A percentile compares a stretch with the other conserved stretches of the same genome.
phyloP scores from a whole-genome alignment of 2,888 invertebrate species.

The Ennomos fuscantarius region DNA sequence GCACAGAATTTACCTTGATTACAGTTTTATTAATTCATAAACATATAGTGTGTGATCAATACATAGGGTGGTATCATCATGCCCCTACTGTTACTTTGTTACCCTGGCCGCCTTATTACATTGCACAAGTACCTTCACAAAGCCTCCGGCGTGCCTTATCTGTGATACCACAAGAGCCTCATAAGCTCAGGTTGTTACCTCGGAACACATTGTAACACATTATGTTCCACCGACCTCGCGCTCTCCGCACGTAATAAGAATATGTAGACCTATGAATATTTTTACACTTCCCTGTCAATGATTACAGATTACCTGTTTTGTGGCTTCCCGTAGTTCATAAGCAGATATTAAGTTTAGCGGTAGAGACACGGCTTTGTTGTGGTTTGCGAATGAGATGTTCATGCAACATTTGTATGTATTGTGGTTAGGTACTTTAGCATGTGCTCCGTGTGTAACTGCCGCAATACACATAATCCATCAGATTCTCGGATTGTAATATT shows the following conservation, averaged over 20 bases:
- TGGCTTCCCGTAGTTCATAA: conserved; percentile 40
- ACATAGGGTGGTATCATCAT: background rate
- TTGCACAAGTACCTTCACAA: conserved; percentile 70
- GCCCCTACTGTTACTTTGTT: conserved; percentile 37
- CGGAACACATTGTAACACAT: conserved; percentile 80
- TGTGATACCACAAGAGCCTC: conserved; percentile 70
- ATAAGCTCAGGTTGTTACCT: conserved; percentile 81
- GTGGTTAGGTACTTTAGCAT: conserved; percentile 6
- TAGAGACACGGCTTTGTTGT: conserved; percentile 24
- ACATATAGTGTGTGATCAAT: too few species aligned
- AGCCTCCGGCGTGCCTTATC: conserved; percentile 80
- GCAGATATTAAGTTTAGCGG: conserved; percentile 39
- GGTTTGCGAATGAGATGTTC: conserved; percentile 23
- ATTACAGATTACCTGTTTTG: conserved; percentile 56
- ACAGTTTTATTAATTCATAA: too few species aligned
- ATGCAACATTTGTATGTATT: conserved; percentile 9
- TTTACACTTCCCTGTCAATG: conserved; percentile 61
- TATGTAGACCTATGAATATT: conserved; percentile 75
- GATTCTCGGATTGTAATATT: too few species aligned
- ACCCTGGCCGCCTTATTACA: conserved; percentile 74
- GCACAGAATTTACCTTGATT: too few species aligned
- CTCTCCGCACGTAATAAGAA: conserved; percentile 73
- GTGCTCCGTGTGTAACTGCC: background rate
- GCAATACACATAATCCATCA: too few species aligned
- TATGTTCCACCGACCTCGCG: conserved; percentile 73